Evolutionary conservation across 2,113 vertebrate species (phyloP).

Genomic region (Prionailurus bengalensis): DNA sequence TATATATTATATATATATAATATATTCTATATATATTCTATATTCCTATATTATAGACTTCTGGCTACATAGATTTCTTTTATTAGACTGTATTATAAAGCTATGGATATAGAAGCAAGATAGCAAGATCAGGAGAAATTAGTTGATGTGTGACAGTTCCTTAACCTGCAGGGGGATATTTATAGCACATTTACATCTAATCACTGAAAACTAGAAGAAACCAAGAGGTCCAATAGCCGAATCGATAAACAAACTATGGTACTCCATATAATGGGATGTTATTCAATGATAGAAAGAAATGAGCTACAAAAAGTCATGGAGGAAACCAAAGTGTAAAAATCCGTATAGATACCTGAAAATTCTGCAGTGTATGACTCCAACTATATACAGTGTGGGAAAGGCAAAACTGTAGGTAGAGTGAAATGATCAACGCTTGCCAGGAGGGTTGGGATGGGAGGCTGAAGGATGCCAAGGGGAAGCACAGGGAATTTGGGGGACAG

Average conservation of each 20-base stretch:
- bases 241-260: neutral
- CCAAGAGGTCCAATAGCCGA: neutral
- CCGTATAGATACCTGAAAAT: neutral
- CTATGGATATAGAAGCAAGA: neutral
- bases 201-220: neutral
- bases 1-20: too few relatives aligned
- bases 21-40: too few relatives aligned
- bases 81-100: neutral
- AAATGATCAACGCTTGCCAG: neutral
- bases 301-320: neutral
- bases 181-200: neutral
- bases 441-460: rapidly evolving
- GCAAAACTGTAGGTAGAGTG: neutral
- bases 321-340: neutral
- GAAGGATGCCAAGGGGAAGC: neutral
- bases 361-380: neutral
- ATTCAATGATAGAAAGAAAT: neutral
- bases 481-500: neutral
- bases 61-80: neutral
- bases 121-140: neutral
- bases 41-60: neutral
- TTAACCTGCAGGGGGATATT: neutral
- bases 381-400: neutral
- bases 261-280: neutral
- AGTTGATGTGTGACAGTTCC: neutral